These are phyloP conservation scores for Agriopis aurantiaria DNA, from an alignment of 2,888 invertebrate genomes.

Conservation along the genomic window DNA sequence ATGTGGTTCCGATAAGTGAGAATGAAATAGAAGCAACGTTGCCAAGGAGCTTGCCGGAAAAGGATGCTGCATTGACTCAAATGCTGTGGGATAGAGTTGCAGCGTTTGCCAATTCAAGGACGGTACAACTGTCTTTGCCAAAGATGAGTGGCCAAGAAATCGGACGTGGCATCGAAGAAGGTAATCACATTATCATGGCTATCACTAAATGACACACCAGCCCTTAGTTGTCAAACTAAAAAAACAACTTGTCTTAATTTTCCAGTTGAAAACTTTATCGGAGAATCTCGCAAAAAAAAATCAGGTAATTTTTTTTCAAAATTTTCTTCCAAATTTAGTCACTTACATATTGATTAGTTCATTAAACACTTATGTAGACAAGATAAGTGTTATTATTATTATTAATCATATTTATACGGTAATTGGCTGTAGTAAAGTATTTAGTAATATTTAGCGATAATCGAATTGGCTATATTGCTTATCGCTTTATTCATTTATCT, in stretches of 20 bases:
- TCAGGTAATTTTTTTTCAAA: constrained; percentile 18
- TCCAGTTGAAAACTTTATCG: constrained; percentile 27
- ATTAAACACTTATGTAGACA: constrained; percentile 13
- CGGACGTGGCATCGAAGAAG: constrained; percentile 91
- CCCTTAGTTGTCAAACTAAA: constrained; percentile 13
- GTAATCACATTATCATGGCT: constrained; percentile 70
- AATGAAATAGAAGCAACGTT: constrained; percentile 90
- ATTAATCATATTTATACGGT: constrained; percentile 17
- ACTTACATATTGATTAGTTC: background rate
- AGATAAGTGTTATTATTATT: constrained; percentile 11
- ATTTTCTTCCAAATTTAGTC: constrained; percentile 23
- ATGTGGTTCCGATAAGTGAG: constrained; percentile 84
- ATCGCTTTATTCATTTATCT: constrained; percentile 8
- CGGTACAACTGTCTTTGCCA: constrained; percentile 91
- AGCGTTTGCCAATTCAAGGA: constrained; percentile 90
- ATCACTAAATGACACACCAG: constrained; percentile 7
- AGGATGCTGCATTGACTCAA: constrained; percentile 89
- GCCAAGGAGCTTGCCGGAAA: constrained; percentile 88
- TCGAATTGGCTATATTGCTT: constrained; percentile 5
- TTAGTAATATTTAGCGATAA: constrained; percentile 18
- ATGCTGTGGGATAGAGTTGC: constrained; percentile 91
- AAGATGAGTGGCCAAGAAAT: constrained; percentile 89
- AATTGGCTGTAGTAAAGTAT: constrained; percentile 16
- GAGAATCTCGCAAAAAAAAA: constrained; percentile 26
- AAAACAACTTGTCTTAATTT: constrained; percentile 21